phyloP scores from a whole-genome alignment of 2,888 invertebrate genomes.

The Agriopis marginaria region DNA sequence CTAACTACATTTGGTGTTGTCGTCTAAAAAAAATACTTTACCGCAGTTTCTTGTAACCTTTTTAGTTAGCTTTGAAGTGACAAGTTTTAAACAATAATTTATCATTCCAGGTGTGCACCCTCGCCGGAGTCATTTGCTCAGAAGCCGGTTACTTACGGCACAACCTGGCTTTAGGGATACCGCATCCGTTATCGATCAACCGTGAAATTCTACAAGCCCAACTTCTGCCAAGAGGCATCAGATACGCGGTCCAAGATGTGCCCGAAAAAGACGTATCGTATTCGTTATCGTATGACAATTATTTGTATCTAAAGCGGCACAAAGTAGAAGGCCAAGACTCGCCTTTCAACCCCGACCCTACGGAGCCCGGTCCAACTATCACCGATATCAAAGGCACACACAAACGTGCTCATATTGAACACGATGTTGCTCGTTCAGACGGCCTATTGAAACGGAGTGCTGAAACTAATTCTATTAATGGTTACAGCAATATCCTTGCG shows the following conservation, averaged over 20 bases:
- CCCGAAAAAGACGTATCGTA: conserved; percentile 51
- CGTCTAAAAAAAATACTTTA: no score
- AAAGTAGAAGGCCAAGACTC: conserved; percentile 41
- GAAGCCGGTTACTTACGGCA: conserved; percentile 29
- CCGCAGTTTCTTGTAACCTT: no score
- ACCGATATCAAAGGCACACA: conserved; percentile 16
- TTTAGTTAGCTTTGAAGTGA: neutral
- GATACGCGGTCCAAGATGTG: conserved; percentile 23
- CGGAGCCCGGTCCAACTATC: conserved; percentile 18
- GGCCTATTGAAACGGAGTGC: conserved; percentile 24
- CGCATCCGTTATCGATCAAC: neutral
- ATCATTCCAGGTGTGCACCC: conserved; percentile 36
- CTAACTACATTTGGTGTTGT: no score
- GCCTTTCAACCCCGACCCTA: conserved; percentile 35
- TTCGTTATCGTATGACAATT: conserved; percentile 52
- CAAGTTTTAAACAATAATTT: neutral
- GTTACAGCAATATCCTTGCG: conserved; percentile 16
- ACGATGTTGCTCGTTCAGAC: conserved; percentile 16
- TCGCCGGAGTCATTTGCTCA: conserved; percentile 20
- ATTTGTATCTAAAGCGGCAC: conserved; percentile 52
- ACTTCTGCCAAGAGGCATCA: neutral
- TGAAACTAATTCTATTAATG: conserved; percentile 17
- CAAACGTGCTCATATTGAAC: conserved; percentile 13
- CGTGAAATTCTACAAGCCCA: conserved; percentile 9
- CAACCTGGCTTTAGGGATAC: conserved; percentile 12